Evolutionary conservation across 2,888 invertebrate species (phyloP).

Genomic region (Drosophila setosimentum): DNA sequence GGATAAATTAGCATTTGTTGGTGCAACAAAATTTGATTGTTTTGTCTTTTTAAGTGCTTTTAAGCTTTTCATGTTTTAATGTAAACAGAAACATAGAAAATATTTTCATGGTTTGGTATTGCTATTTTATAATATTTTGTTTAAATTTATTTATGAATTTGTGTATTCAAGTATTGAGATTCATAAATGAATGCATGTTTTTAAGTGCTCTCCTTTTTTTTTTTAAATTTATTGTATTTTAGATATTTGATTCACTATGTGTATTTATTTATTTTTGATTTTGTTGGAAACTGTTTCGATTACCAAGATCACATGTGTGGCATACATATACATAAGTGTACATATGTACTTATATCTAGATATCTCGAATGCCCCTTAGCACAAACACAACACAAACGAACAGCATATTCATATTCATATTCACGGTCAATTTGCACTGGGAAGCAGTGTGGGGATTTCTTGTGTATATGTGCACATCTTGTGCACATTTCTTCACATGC

Average conservation of each 20-base stretch:
- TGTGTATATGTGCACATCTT: conserved; percentile 21
- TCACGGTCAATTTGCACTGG: conserved; percentile 73
- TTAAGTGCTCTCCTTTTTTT: background rate
- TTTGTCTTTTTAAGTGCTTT: background rate
- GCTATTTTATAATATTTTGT: background rate
- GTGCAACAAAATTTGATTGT: background rate
- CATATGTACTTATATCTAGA: conserved; percentile 10
- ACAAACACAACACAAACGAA: conserved; percentile 27
- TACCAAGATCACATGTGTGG: conserved; percentile 39
- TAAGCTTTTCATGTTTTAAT: background rate
- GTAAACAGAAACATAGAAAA: background rate
- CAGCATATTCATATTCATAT: conserved; percentile 44
- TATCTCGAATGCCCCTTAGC: conserved; percentile 23
- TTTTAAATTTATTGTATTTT: background rate
- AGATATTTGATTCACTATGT: background rate
- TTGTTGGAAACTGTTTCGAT: conserved; percentile 13
- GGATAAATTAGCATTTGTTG: conserved; percentile 7
- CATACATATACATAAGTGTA: conserved; percentile 15
- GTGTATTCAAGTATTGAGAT: background rate
- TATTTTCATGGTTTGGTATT: background rate
- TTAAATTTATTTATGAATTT: background rate
- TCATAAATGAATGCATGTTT: background rate
- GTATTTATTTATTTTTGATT: conserved; percentile 14
- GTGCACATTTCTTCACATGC: conserved; percentile 45
- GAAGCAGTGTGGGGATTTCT: conserved; percentile 12